Base-by-base conservation (phyloP, 2,888 invertebrate genomes). In the Cephus pygmeus region DNA sequence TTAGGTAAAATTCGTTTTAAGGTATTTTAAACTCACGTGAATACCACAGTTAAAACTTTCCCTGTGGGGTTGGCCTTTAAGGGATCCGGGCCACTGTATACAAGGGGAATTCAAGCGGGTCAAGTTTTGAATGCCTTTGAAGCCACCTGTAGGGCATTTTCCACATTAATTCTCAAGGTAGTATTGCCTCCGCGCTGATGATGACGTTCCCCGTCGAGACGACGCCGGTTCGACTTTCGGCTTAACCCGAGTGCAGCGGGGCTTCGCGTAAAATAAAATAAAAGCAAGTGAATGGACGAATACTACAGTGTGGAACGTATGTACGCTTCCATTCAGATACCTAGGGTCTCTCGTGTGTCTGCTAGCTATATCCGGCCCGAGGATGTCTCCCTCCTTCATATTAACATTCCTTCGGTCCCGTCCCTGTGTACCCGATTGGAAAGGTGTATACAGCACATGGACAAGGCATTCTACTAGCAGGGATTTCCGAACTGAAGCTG, bases 241-340 rank as follows among this genome's bases (percentile, higher is more conserved):
- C 56, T 56, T 23, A 56, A 56, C 23, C 23, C 56, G 23, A 56
- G 23, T 56, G 23, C 56, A 56, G 56, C 23, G 23, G 56, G 56
- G 56, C 56, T 56, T 56, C 56, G 56, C 56, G 56, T 73, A 79
- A 75, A 75, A 80, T 81, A 78, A 82, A 83, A 82, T 80, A 79
- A 80, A 76, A 75, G 80, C 75, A 79, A 83, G 79, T 83, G 86
- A 86, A 86, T 81, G 85, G 83, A 82, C 80, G 84, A 85, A 83
- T 81, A 82, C 81, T 84, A 83, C 83, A 80, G 33, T 79, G 76
- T 69, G 35, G 75, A 75, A 75, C 33, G 76, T 69, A 76, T 78
- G 79, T 77, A 76, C 79, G 75, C 76, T 79, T 79, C 78, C 81
- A 81, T 81, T 81, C 80, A 81, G 76, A 56, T 56, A 56, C 56